Base-by-base conservation (phyloP, 2,888 invertebrate species). In the Epinotia demarniana region DNA sequence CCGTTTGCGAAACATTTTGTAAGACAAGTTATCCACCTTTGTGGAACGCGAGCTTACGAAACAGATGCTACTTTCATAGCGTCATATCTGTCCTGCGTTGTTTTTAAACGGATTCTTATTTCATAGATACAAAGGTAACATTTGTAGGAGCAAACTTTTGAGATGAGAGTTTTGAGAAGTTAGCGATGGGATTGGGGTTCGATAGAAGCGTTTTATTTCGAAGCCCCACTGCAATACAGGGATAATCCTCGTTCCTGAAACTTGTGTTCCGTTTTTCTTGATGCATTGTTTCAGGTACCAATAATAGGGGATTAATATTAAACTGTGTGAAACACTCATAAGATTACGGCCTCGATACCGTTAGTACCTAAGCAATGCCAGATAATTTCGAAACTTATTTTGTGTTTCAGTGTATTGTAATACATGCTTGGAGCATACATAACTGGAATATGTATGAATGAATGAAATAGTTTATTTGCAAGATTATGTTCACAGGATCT, bases 21-120 rank as follows among this genome's bases (percentile, higher is more conserved):
- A 62, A 75, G 75, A 75, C 75, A 55, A 66, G 75, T 67, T 71
- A 75, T 75, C 75, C 75, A 75, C 75, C 75, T 72, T 75, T 63
- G 71, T 46, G 71, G 61, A 61, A 61, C 71, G 70, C 58, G 43
- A 58, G 43, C 68, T 69, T 58, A 58, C 58, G 23, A 69, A 69
- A 11, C 23, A 23, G 46, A n/a, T 16, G 46, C 16, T 23, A 58
- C n/a, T 11, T 43, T 43, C n/a, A 16, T 46, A 43, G 9, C n/a
- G 43, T 23, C 57, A 1, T 13, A 33, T 39, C 33, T 55, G 0
- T 13, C 6, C 12, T 4, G 6, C 27, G 6, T 33, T 4, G n/a
- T 27, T n/a, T 27, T 12, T 33, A 6, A 67, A 33, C 11, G 18
- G 18, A 55, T 18, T 55, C 33, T 33, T 69, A 69, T 58, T 58